These are phyloP conservation scores for Conchocele bisecta DNA, from an alignment of 2,888 invertebrate species.

Conservation along the genomic window DNA sequence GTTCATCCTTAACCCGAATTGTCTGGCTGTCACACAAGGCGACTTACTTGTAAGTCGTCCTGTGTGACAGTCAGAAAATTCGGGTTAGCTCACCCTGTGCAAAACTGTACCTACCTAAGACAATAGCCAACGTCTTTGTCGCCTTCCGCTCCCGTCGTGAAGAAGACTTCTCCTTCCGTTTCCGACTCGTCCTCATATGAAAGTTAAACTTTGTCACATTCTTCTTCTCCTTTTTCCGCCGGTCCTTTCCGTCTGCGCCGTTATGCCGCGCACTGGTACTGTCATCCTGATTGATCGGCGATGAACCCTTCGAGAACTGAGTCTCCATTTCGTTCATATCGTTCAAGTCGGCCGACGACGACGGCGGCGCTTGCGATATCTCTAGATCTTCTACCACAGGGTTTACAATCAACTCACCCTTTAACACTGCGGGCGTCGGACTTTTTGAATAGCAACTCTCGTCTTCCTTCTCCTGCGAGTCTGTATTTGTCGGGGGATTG, in stretches of 20 bases:
- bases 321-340: conserved; percentile 41
- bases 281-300: conserved; percentile 41
- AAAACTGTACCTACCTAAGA: conserved; percentile 90
- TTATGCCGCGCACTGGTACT: conserved; percentile 43
- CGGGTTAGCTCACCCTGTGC: no score
- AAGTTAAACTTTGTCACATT: conserved; percentile 81
- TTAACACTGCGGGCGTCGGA: conserved; percentile 80
- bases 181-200: conserved; percentile 90
- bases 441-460: conserved; percentile 65
- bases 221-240: conserved; percentile 71
- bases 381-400: conserved; percentile 87
- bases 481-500: conserved; percentile 61
- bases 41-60: no score
- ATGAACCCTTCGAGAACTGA: conserved; percentile 31
- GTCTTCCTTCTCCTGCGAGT: conserved; percentile 74
- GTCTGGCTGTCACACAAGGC: no score
- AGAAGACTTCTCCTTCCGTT: conserved; percentile 84
- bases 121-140: conserved; percentile 99
- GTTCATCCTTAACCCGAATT: no score
- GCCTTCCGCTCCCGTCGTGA: conserved; percentile 92
- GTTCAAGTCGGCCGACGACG: conserved; percentile 9
- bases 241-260: conserved; percentile 45
- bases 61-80: no score
- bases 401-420: conserved; percentile 94
- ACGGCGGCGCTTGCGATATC: conserved; percentile 41